Percentiles rank a stretch among this genome's conserved stretches.
Evolutionary conservation across 2,888 invertebrate species (phyloP).

Genomic region (Epicampocera succincta): DNA sequence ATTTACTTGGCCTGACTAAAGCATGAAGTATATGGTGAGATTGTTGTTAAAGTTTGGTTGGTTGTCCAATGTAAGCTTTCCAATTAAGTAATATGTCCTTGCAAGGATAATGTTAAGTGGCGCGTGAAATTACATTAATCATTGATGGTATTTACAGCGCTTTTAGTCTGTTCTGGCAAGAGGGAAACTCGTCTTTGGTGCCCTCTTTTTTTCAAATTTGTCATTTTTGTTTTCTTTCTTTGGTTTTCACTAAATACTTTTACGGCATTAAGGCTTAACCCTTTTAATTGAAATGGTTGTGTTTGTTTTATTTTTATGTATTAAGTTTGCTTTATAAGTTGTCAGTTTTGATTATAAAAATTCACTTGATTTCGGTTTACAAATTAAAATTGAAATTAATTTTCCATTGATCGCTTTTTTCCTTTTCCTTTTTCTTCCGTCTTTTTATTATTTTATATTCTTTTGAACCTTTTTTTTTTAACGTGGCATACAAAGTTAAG

Average conservation of each 20-base stretch:
- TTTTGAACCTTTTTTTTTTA: slow-evolving; percentile 22
- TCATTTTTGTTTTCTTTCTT: slow-evolving; percentile 18
- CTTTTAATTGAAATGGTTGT: neutral
- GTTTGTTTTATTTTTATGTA: neutral
- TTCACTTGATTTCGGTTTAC: slow-evolving; percentile 2
- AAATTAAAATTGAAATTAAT: slow-evolving; percentile 61
- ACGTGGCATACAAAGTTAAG: too few relatives aligned
- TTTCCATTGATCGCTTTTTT: slow-evolving; percentile 55
- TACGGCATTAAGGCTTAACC: slow-evolving; percentile 14
- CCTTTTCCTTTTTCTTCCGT: slow-evolving; percentile 9
- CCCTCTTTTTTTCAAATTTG: slow-evolving; percentile 10
- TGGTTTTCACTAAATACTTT: slow-evolving; percentile 17
- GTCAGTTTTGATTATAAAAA: slow-evolving; percentile 9
- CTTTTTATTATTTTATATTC: slow-evolving; percentile 10
- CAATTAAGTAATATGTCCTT: slow-evolving; percentile 81
- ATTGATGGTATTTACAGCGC: slow-evolving; percentile 77
- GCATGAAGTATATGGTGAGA: neutral
- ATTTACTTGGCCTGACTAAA: slow-evolving; percentile 33
- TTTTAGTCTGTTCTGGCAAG: slow-evolving; percentile 40
- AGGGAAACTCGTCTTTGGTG: slow-evolving; percentile 17
- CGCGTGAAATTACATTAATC: slow-evolving; percentile 81
- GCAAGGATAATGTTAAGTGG: slow-evolving; percentile 80
- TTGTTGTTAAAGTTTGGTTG: slow-evolving; percentile 48
- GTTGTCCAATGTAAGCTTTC: slow-evolving; percentile 64
- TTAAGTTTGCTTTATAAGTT: neutral